These are phyloP conservation scores for Cranoglanis bouderius DNA, from an alignment of 2,113 vertebrate genomes.

Conservation along the genomic window DNA sequence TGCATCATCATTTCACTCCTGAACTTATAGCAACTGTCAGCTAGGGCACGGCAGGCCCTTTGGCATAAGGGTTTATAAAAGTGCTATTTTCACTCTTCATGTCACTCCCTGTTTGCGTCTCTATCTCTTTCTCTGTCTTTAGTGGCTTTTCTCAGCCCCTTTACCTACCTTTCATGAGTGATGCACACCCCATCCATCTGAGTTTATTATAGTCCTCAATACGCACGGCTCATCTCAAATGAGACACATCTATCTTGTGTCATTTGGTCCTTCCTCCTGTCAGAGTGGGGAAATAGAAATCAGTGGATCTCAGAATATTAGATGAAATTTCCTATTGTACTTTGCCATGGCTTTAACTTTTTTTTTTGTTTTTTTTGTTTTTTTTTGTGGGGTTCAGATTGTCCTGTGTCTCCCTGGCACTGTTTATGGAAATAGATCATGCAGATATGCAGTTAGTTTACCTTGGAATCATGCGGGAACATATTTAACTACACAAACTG, in stretches of 20 bases:
- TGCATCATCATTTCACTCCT: slow-evolving; percentile 33
- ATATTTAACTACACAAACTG: neutral
- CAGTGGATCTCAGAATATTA: slow-evolving; percentile 39
- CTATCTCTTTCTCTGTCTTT: slow-evolving; percentile 40
- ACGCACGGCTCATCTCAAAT: slow-evolving; percentile 55
- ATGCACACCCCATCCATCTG: slow-evolving; percentile 52
- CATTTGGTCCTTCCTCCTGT: slow-evolving; percentile 45
- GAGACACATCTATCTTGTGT: slow-evolving; percentile 59
- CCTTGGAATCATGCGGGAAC: neutral
- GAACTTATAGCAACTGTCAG: slow-evolving; percentile 31
- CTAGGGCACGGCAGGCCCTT: slow-evolving; percentile 26
- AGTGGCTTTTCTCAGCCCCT: slow-evolving; percentile 37
- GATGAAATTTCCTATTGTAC: slow-evolving; percentile 43
- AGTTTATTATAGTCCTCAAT: slow-evolving; percentile 55
- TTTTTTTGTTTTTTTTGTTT: neutral
- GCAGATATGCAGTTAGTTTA: neutral
- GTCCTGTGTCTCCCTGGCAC: slow-evolving; percentile 20
- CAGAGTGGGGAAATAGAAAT: slow-evolving; percentile 44
- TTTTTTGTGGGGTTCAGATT: slow-evolving; percentile 7
- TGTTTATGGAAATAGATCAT: slow-evolving; percentile 19
- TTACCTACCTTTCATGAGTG: slow-evolving; percentile 43
- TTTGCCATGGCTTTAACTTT: slow-evolving; percentile 37
- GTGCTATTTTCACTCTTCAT: slow-evolving; percentile 42
- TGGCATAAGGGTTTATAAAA: slow-evolving; percentile 39
- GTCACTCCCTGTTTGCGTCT: slow-evolving; percentile 46